A percentile compares a stretch with the other conserved stretches of the same genome.
phyloP scores from a whole-genome alignment of 1,140 invertebrate genomes.

The Coptotermes formosanus region DNA sequence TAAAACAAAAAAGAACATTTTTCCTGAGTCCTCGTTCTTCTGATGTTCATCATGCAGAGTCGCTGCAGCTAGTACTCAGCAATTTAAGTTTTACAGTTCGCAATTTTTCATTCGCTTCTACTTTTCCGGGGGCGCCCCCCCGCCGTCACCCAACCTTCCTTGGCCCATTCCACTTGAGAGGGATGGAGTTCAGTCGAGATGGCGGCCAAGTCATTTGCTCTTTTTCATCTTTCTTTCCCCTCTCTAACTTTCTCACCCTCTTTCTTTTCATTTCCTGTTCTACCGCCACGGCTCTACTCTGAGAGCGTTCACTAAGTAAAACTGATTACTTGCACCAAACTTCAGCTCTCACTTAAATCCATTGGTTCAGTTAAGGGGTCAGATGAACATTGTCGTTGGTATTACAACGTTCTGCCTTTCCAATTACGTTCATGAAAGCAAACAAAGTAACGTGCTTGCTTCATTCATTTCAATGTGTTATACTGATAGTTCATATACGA shows the following conservation, averaged over 20 bases:
- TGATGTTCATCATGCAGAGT: background rate
- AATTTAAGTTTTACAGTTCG: slow-evolving; percentile 13
- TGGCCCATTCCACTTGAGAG: background rate
- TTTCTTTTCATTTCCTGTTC: background rate
- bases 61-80: background rate
- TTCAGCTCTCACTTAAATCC: background rate
- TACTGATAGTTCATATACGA: too few species aligned
- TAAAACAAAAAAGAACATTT: background rate
- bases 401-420: background rate
- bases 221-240: background rate
- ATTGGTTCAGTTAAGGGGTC: background rate
- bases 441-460: too few species aligned
- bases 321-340: slow-evolving; percentile 6
- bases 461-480: too few species aligned
- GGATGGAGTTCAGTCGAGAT: background rate
- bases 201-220: background rate
- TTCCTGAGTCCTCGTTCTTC: background rate
- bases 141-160: background rate
- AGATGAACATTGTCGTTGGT: background rate
- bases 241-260: background rate
- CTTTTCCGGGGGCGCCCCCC: too few species aligned
- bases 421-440: background rate
- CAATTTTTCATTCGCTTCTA: background rate
- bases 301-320: background rate
- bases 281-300: background rate